These are phyloP conservation scores for Carduelis carduelis DNA, from an alignment of 2,797 vertebrate species.

Conservation along the genomic window DNA sequence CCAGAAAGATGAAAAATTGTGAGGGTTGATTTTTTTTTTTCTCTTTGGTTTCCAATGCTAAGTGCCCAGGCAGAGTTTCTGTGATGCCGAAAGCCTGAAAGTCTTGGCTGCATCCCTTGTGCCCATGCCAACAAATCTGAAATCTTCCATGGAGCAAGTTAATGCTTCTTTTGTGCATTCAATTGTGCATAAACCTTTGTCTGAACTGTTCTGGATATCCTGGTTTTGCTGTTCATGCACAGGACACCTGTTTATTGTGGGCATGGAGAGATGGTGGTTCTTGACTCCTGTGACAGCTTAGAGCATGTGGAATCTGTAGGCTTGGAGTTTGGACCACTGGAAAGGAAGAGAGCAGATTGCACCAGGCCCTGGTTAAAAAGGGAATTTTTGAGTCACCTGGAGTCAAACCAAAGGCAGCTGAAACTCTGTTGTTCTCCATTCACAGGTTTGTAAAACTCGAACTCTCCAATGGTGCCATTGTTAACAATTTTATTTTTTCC, in stretches of 20 bases:
- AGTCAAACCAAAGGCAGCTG: not conserved
- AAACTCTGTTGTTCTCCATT: not conserved
- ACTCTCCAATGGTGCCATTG: not conserved
- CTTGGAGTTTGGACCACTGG: not conserved
- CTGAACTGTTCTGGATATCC: not conserved
- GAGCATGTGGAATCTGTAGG: not conserved
- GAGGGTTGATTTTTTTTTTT: not conserved
- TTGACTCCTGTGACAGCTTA: not conserved
- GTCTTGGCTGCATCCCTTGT: not conserved
- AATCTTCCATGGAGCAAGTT: not conserved
- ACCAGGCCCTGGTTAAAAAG: not conserved
- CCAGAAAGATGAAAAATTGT: not conserved
- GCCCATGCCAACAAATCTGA: not conserved
- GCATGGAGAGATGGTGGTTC: not conserved
- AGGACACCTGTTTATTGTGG: not conserved
- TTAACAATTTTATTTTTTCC: not conserved
- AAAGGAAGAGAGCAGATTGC: not conserved
- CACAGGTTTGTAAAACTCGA: not conserved
- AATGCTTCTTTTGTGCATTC: not conserved
- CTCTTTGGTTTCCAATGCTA: not conserved
- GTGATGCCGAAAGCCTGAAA: not conserved
- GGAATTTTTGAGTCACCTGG: not conserved
- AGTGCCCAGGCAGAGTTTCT: not conserved
- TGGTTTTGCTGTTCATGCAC: not conserved
- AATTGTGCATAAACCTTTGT: not conserved